A percentile compares a stretch with the other conserved stretches of the same genome.
These are phyloP conservation scores for Caenorhabditis macrosperma DNA, from an alignment of 2,888 invertebrate genomes.

Conservation along the genomic window DNA sequence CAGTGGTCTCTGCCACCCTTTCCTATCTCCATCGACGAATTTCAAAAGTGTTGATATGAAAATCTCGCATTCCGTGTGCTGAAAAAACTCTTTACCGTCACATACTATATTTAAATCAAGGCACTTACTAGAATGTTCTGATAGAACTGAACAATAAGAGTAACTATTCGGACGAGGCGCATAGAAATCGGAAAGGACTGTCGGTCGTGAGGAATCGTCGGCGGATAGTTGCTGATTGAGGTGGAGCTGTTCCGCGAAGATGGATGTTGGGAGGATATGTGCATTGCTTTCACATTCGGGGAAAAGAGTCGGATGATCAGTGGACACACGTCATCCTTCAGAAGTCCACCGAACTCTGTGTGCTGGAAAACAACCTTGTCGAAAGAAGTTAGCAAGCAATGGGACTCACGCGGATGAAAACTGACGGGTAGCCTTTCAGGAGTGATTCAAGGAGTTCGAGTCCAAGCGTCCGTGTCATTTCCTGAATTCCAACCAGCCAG, in stretches of 20 bases:
- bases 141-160: slow-evolving; percentile 90
- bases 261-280: slow-evolving; percentile 58
- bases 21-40: slow-evolving; percentile 96
- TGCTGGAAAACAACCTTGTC: slow-evolving; percentile 84
- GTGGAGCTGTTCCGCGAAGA: slow-evolving; percentile 36
- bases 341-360: slow-evolving; percentile 92
- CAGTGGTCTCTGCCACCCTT: slow-evolving; percentile 94
- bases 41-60: slow-evolving; percentile 96
- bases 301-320: slow-evolving; percentile 98
- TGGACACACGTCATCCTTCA: slow-evolving; percentile 97
- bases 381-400: background rate
- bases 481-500: slow-evolving; percentile 95
- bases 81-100: slow-evolving; percentile 7
- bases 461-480: slow-evolving; percentile 97
- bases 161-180: slow-evolving; percentile 92
- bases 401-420: slow-evolving; percentile 81
- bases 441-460: slow-evolving; percentile 95
- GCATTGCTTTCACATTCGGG: slow-evolving; percentile 91
- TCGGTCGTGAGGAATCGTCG: slow-evolving; percentile 86
- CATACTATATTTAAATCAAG: background rate
- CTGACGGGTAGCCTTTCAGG: slow-evolving; percentile 84
- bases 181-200: slow-evolving; percentile 98
- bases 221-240: slow-evolving; percentile 18
- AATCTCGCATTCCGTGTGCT: slow-evolving; percentile 96
- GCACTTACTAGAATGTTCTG: slow-evolving; percentile 73